Percentiles rank a stretch among this genome's conserved stretches.
Conservation (phyloP, 2,888 invertebrate species). For the Anticlea derivata region DNA sequence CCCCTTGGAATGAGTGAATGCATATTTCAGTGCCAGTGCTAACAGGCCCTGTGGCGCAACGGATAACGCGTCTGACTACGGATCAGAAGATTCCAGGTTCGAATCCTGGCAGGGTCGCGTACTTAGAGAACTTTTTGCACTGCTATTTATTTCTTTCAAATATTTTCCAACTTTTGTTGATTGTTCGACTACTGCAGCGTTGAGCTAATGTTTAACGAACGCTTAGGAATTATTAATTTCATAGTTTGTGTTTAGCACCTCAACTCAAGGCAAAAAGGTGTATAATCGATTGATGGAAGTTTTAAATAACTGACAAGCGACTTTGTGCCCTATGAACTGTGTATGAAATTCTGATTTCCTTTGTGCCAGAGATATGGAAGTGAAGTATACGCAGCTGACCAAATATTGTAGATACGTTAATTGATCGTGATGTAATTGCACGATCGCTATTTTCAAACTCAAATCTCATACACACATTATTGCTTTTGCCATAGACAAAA, state of each 20-base stretch:
- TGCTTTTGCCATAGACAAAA: constrained; percentile 1
- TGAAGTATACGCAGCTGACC: constrained; percentile 75
- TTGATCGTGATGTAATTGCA: constrained; percentile 81
- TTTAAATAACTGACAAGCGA: constrained; percentile 19
- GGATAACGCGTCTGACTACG: constrained; percentile 89
- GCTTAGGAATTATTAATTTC: constrained; percentile 48
- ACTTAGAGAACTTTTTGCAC: constrained; percentile 38
- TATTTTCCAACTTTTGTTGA: too few species aligned
- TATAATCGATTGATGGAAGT: constrained; percentile 45
- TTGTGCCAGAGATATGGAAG: constrained; percentile 34
- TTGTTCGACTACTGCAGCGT: constrained; percentile 55
- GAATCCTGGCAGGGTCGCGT: constrained; percentile 86
- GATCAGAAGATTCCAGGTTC: constrained; percentile 88
- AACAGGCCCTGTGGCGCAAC: constrained; percentile 86
- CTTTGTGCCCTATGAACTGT: constrained; percentile 24
- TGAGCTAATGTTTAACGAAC: constrained; percentile 64
- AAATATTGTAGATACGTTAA: constrained; percentile 82
- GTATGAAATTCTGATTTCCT: constrained; percentile 30
- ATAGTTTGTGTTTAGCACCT: constrained; percentile 33
- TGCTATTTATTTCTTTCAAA: constrained; percentile 26
- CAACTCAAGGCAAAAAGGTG: constrained; percentile 46
- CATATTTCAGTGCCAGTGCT: constrained; percentile 22
- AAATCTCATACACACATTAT: constrained; percentile 5
- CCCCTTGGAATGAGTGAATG: too few species aligned
- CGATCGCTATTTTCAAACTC: constrained; percentile 50